phyloP scores from a whole-genome alignment of 2,113 vertebrate genomes.

The Morone saxatilis region DNA sequence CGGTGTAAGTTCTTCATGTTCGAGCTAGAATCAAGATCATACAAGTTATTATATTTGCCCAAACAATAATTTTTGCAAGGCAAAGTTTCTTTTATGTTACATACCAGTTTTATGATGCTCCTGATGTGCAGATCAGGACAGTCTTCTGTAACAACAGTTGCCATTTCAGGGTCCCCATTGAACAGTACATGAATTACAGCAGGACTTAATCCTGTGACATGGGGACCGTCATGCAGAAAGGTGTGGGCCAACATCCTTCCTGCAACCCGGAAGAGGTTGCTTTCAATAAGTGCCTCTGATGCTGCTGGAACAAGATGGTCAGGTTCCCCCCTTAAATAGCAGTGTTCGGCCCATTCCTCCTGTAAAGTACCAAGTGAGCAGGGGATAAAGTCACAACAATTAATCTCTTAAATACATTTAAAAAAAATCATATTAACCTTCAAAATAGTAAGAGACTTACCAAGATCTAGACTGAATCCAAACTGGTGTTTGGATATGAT shows the following conservation, averaged over 20 bases:
- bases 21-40: conserved; percentile 15
- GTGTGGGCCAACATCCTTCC: conserved; percentile 20
- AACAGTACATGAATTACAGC: conserved; percentile 33
- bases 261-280: conserved; percentile 16
- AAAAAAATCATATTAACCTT: conserved; percentile 21
- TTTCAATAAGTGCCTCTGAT: conserved; percentile 22
- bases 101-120: conserved; percentile 17
- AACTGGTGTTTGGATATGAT: conserved; percentile 18
- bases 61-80: background rate
- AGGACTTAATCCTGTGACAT: conserved; percentile 19
- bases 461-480: conserved; percentile 23
- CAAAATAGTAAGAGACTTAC: conserved; percentile 17
- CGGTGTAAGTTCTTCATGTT: conserved; percentile 18
- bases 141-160: conserved; percentile 19
- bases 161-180: conserved; percentile 16
- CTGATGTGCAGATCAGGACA: conserved; percentile 29
- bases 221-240: conserved; percentile 5
- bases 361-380: conserved; percentile 12
- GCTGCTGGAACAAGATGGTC: conserved; percentile 30
- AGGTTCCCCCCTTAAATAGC: conserved; percentile 21
- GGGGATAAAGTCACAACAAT: conserved; percentile 13
- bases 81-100: conserved; percentile 11
- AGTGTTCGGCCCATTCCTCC: conserved; percentile 22
- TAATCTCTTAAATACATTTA: background rate
- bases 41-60: conserved; percentile 10